These are phyloP conservation scores for Dendrolimus pini DNA, from an alignment of 2,888 invertebrate species.

Conservation along the genomic window DNA sequence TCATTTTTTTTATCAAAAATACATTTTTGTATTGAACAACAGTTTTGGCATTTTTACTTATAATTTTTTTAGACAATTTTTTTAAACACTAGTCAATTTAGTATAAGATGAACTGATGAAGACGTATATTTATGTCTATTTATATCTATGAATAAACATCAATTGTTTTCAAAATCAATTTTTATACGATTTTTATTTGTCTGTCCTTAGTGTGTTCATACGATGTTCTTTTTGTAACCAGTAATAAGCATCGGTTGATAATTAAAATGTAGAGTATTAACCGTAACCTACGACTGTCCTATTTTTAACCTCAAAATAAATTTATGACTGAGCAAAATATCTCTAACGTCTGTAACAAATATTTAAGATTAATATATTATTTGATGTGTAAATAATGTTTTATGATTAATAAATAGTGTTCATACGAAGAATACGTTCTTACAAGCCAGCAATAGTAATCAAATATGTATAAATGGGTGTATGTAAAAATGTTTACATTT, in stretches of 20 bases:
- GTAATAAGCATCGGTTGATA: no score
- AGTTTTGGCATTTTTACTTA: neutral
- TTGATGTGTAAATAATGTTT: neutral
- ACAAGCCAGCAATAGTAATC: no score
- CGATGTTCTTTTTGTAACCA: constrained; percentile 2
- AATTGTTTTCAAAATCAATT: constrained; percentile 7
- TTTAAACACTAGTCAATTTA: constrained; percentile 63
- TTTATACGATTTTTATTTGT: constrained; percentile 1
- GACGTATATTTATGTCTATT: constrained; percentile 5
- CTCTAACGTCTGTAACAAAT: neutral
- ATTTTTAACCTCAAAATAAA: no score
- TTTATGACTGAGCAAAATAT: no score
- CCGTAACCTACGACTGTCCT: no score
- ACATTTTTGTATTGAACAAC: neutral
- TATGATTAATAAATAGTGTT: no score
- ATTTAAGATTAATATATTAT: constrained; percentile 7
- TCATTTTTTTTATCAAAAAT: constrained; percentile 10
- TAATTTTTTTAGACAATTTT: constrained; percentile 2
- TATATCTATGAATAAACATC: constrained; percentile 8
- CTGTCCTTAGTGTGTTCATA: constrained; percentile 2
- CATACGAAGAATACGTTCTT: no score
- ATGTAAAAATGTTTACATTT: no score
- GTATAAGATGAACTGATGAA: constrained; percentile 42
- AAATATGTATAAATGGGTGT: no score
- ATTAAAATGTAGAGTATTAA: no score